Evolutionary conservation across 2,113 vertebrate genomes (phyloP).

Genomic region (Amblyornis subalaris): DNA sequence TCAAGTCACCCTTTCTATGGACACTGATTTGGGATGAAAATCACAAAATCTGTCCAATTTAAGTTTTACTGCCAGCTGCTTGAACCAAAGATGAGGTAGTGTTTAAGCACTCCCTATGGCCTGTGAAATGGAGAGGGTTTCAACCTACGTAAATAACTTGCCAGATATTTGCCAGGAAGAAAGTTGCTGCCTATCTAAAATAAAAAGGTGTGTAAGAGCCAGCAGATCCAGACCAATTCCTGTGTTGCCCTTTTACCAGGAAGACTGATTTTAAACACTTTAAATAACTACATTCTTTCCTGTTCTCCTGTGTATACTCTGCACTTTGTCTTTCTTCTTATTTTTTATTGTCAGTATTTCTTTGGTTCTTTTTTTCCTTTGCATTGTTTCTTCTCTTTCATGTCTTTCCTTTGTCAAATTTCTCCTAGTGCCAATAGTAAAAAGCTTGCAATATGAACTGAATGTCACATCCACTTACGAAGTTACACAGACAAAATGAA

Average conservation of each 20-base stretch:
- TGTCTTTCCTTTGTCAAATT: background rate
- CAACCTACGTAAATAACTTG: background rate
- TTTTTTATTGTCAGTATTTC: background rate
- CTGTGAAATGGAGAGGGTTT: background rate
- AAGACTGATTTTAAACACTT: slow-evolving; percentile 21
- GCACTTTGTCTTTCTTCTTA: background rate
- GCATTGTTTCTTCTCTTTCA: background rate
- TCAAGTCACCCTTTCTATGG: background rate
- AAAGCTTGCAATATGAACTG: background rate
- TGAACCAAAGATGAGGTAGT: background rate
- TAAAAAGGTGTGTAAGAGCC: background rate
- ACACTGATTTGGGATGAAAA: background rate
- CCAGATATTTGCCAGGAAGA: background rate
- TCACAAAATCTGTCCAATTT: background rate
- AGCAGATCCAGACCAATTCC: background rate
- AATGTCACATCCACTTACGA: background rate
- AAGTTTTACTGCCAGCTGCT: background rate
- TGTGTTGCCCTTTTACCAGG: background rate
- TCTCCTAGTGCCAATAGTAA: background rate
- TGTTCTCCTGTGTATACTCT: background rate
- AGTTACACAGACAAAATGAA: background rate
- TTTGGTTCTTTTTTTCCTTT: background rate
- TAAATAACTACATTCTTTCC: background rate
- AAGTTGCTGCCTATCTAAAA: background rate
- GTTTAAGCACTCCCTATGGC: background rate